Percentiles rank a stretch among this genome's conserved stretches.
These are phyloP conservation scores for Cryptophagus acutangulus DNA, from an alignment of 2,888 invertebrate species.

Conservation along the genomic window DNA sequence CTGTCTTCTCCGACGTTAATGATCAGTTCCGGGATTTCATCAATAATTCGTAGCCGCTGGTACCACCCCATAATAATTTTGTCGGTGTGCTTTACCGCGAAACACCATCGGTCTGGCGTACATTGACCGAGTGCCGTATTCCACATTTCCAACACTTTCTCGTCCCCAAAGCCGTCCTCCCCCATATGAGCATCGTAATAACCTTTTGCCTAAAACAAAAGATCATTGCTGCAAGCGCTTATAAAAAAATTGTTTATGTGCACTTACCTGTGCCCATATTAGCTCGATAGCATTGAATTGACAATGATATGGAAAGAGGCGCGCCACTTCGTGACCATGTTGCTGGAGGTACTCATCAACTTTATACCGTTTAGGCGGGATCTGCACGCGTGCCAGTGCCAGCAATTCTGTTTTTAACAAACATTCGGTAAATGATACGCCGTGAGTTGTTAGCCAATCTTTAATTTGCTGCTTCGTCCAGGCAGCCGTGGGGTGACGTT, in stretches of 20 bases:
- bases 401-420: neutral
- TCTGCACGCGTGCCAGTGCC: no score
- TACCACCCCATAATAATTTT: no score
- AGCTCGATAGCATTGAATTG: neutral
- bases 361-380: neutral
- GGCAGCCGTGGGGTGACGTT: neutral
- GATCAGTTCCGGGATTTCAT: no score
- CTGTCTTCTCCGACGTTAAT: no score
- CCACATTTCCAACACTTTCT: no score
- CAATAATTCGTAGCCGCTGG: no score
- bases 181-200: neutral
- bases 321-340: slow-evolving; percentile 2
- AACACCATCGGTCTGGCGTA: no score
- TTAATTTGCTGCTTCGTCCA: slow-evolving; percentile 1
- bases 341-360: slow-evolving; percentile 3
- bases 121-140: no score
- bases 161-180: neutral
- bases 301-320: neutral
- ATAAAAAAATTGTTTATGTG: neutral
- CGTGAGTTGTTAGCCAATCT: slow-evolving; percentile 6
- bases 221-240: neutral
- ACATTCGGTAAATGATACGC: no score
- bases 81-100: no score
- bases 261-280: slow-evolving; percentile 5
- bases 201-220: neutral